Conservation (phyloP, 2,113 vertebrate genomes). For the Podarcis raffonei region DNA sequence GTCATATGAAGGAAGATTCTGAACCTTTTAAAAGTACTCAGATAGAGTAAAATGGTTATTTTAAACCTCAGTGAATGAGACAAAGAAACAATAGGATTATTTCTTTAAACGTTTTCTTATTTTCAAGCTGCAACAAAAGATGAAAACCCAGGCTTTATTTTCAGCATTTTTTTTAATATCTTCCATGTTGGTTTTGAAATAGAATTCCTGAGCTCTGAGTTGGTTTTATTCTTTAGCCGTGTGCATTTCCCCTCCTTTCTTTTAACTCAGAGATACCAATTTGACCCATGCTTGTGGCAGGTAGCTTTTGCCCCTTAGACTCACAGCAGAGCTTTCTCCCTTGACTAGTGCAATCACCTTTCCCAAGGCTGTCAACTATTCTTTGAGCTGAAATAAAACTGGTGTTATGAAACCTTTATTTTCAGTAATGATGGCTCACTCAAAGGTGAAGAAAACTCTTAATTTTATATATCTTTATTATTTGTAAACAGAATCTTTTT, state of each 20-base stretch:
- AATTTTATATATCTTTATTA: no score
- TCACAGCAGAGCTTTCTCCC: neutral
- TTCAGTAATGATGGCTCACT: no score
- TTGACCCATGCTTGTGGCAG: neutral
- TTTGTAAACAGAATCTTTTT: no score
- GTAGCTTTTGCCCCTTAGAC: neutral
- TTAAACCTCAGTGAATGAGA: neutral
- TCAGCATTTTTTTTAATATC: conserved; percentile 31
- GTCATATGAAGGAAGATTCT: conserved; percentile 15
- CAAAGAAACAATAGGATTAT: no score
- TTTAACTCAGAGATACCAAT: conserved; percentile 8
- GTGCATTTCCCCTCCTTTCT: conserved; percentile 20
- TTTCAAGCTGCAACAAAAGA: neutral
- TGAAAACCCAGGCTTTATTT: conserved; percentile 30
- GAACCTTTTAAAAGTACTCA: conserved; percentile 37
- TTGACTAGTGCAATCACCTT: neutral
- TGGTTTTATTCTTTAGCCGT: conserved; percentile 39
- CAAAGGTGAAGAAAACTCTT: no score
- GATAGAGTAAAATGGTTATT: neutral
- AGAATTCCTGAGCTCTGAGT: conserved; percentile 5
- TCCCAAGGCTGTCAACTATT: no score
- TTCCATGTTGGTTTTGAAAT: conserved; percentile 37
- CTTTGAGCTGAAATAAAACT: no score
- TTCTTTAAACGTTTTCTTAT: neutral
- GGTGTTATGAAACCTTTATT: no score